phyloP scores from a whole-genome alignment of 2,113 vertebrate species.

The Perca fluviatilis region DNA sequence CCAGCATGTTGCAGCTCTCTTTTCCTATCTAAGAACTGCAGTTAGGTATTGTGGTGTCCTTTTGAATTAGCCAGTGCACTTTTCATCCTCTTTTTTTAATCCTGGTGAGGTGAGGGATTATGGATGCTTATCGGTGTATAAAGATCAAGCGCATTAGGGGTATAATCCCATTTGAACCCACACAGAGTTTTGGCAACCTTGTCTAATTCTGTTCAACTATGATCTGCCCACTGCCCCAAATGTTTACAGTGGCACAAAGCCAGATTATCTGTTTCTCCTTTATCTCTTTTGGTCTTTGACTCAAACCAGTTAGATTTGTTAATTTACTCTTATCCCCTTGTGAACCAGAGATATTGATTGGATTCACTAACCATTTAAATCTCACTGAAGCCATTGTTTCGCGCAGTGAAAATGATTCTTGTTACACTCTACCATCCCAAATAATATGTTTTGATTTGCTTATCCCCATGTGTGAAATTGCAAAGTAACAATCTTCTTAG shows the following conservation, averaged over 20 bases:
- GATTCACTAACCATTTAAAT: slow-evolving; percentile 28
- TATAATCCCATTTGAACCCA: slow-evolving; percentile 77
- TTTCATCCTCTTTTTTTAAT: slow-evolving; percentile 62
- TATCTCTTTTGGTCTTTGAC: slow-evolving; percentile 50
- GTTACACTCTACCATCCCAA: slow-evolving; percentile 3
- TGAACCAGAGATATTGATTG: slow-evolving; percentile 29
- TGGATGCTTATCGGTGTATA: slow-evolving; percentile 69
- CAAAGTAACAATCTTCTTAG: slow-evolving; percentile 25
- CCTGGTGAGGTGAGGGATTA: slow-evolving; percentile 74
- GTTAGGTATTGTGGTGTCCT: slow-evolving; percentile 35
- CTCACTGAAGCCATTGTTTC: slow-evolving; percentile 11
- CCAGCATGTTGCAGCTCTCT: slow-evolving; percentile 15
- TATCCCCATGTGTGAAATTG: slow-evolving; percentile 54
- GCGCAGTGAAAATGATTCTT: not conserved
- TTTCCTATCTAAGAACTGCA: slow-evolving; percentile 4
- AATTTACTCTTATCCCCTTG: slow-evolving; percentile 19
- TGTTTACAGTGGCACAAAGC: slow-evolving; percentile 65
- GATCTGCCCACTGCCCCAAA: slow-evolving; percentile 55
- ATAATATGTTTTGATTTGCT: slow-evolving; percentile 50
- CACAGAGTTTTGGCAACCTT: slow-evolving; percentile 68
- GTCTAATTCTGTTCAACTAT: slow-evolving; percentile 66
- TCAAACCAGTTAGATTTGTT: slow-evolving; percentile 40
- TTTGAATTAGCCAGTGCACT: slow-evolving; percentile 60
- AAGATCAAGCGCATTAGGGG: slow-evolving; percentile 77
- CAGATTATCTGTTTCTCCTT: slow-evolving; percentile 39